Base-by-base conservation (phyloP, 2,113 vertebrate species). In the Varanus salvator region DNA sequence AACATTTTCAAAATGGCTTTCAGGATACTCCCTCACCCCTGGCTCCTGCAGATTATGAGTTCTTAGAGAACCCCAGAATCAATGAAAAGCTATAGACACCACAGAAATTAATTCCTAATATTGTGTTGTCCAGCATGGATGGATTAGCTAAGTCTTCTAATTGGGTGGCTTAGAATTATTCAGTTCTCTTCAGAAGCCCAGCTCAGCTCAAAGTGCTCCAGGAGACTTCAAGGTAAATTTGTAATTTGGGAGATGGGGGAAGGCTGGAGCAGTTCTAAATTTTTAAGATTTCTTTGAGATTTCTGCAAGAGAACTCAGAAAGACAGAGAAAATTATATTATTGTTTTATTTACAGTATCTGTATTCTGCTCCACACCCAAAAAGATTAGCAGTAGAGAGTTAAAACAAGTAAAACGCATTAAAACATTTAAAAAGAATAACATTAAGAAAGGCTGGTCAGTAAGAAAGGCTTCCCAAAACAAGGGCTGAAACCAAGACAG, bases 1-100 rank as follows among this genome's bases (percentile, higher is more conserved):
- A 9, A 34, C 69, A 81, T 17, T 93, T 93, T 90, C n/a, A n/a
- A 50, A 89, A 84, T 88, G 52, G 31, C 77, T 89, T 86, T 76
- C 68, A 89, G 64, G 68, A 78, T 93, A 11, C 57, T 92, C 74
- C 84, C 89, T 83, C n/a, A 80, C 84, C 87, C 82, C 89, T 74
- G 9, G 11, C 85, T 88, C 86, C 91, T 44, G 38, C 38, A 82
- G 57, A 93, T 80, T 66, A 60, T 74, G 83, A 0, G 83, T 66
- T 5, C 1, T 50, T 34, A 7, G 8, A 76, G 27, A 57, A 27
- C 6, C 64, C 29, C 15, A 52, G 3, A 7, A 31, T 85, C 9
- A 34, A 25, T 75, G 50, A 31, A 34, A n/a, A 21, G 52, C 3
- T 71, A 17, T 72, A 74, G 23, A 74, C 72, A 74, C 34, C 8